Evolutionary conservation across 1,140 invertebrate species (phyloP), one percentile per base, ranked within the genome.

Genomic region (Microplitis mediator): DNA sequence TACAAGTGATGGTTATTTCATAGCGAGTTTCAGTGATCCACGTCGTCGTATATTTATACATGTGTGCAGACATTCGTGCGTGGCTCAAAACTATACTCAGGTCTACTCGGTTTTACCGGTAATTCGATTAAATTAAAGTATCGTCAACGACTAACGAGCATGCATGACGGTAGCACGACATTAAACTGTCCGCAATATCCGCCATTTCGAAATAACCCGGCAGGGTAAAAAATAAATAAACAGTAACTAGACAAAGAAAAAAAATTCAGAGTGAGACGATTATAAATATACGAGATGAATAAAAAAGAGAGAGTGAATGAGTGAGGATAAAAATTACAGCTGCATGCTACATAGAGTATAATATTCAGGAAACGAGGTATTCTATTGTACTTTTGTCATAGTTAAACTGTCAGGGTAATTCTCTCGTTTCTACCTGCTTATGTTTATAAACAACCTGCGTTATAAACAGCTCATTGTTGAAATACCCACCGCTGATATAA

Each of bases 331-430:
- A 69, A 74, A 74, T 35, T 56, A 73, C n/a, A 71, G n/a, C 61
- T 71, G 75, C 61, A 77, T 70, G 73, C 73, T 23, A 23, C 75
- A 69, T 64, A 71, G 52, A 67, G 63, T 80, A 80, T 81, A 81
- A 82, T 81, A 80, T 5, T 83, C 85, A 85, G 86, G 86, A 87
- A 86, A 85, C 84, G 78, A 74, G 78, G 77, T 75, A 85, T 85
- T 86, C 85, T 86, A 87, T 87, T 87, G 86, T 87, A 79, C 79
- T 80, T 85, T 84, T 86, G 84, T 86, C 83, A 85, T 86, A 86
- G 84, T 84, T 87, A 86, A 87, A 86, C 84, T 85, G 85, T 86
- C 85, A 83, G 78, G 78, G 79, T 78, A 83, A 84, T 87, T 85
- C 75, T 81, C 74, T 74, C 72, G 76, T 74, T 77, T 77, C 81